Conservation (phyloP, 1,140 invertebrate genomes). For the Eriocheir sinensis region DNA sequence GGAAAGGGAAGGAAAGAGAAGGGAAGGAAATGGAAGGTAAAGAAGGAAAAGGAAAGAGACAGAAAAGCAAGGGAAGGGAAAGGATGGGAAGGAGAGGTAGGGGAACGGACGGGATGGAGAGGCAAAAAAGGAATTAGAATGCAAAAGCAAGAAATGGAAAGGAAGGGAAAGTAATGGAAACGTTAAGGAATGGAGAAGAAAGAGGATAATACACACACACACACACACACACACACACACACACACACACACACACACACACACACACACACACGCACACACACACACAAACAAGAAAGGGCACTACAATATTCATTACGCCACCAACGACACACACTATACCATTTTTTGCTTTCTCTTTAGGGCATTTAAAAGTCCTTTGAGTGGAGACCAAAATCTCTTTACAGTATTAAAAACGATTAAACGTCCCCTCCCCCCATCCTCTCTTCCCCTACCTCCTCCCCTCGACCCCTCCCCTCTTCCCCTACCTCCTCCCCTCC, state of each 20-base stretch:
- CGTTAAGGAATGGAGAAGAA: too few relatives aligned
- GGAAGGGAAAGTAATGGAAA: neutral
- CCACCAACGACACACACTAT: too few relatives aligned
- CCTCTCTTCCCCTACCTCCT: neutral
- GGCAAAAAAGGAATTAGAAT: neutral
- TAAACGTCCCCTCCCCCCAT: neutral
- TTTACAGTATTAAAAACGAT: too few relatives aligned
- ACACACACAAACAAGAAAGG: too few relatives aligned
- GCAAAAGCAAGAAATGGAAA: neutral
- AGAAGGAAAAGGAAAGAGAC: conserved; percentile 1
- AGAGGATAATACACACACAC: too few relatives aligned
- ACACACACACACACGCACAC: too few relatives aligned
- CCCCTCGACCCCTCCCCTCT: neutral
- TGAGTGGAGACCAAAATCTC: too few relatives aligned
- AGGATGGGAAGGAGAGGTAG: neutral
- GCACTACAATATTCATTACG: neutral
- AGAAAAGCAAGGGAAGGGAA: neutral
- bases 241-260: neutral
- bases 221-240: neutral
- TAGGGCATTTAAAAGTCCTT: too few relatives aligned
- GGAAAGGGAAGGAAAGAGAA: neutral
- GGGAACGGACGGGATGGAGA: neutral
- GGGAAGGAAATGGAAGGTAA: neutral
- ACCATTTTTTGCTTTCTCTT: too few relatives aligned
- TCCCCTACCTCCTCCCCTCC: neutral